phyloP scores from a whole-genome alignment of 2,113 vertebrate species.

The Ginglymostoma cirratum region DNA sequence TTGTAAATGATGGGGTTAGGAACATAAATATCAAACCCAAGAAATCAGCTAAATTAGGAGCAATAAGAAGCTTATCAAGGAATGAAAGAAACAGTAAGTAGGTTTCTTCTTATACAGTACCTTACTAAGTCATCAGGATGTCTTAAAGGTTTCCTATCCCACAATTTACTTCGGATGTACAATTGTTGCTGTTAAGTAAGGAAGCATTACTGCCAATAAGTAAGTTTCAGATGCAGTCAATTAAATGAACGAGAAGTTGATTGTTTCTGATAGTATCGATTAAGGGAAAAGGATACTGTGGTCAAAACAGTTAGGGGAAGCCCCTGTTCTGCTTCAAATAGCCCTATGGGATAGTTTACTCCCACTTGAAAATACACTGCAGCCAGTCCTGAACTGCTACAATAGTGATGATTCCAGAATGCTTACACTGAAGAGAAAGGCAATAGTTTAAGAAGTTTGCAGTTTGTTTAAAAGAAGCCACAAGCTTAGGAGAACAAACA shows the following conservation, averaged over 20 bases:
- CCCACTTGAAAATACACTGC: not conserved
- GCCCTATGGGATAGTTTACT: not conserved
- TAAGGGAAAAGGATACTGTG: not conserved
- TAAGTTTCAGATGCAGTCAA: not conserved
- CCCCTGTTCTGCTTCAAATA: not conserved
- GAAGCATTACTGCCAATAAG: not conserved
- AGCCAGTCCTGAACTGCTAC: not conserved
- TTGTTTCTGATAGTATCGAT: not conserved
- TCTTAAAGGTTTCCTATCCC: not conserved
- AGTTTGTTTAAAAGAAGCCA: not conserved
- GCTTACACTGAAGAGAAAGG: not conserved
- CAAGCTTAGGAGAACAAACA: not conserved
- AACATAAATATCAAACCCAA: not conserved
- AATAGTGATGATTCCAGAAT: not conserved
- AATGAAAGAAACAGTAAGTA: not conserved
- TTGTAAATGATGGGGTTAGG: not conserved
- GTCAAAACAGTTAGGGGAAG: not conserved
- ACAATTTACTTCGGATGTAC: not conserved
- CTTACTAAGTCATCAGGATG: not conserved
- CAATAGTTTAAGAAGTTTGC: not conserved
- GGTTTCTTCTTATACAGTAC: not conserved
- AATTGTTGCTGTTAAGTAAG: not conserved
- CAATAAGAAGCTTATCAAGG: not conserved
- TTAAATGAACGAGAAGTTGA: not conserved
- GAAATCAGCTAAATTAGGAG: not conserved